phyloP scores from a whole-genome alignment of 2,113 vertebrate genomes.

The Damaliscus lunatus region DNA sequence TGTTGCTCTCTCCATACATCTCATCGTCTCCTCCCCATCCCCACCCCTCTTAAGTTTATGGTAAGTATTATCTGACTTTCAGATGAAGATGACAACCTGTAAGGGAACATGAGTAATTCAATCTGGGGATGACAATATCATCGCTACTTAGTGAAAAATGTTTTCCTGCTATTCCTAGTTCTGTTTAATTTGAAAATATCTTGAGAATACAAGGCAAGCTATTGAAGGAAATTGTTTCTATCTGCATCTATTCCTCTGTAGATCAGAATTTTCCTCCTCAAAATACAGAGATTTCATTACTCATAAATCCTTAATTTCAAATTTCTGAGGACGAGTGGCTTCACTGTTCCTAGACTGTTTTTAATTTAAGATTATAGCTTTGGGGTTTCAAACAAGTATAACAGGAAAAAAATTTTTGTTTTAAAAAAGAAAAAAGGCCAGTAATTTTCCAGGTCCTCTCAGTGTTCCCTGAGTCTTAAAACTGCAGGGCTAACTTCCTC shows the following conservation, averaged over 20 bases:
- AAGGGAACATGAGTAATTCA: neutral
- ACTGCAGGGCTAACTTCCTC: neutral
- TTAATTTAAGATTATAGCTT: slow-evolving; percentile 23
- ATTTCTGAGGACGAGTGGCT: neutral
- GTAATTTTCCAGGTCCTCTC: neutral
- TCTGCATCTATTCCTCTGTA: neutral
- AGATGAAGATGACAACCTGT: neutral
- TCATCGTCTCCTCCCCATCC: neutral
- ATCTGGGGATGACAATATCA: neutral
- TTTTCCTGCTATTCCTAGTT: neutral
- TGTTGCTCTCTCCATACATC: neutral
- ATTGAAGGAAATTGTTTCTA: neutral
- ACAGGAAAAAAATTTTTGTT: neutral
- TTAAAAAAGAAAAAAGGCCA: neutral
- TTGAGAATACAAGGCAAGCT: neutral
- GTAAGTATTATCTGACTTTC: neutral
- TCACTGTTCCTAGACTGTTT: neutral
- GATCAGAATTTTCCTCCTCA: neutral
- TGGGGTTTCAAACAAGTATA: slow-evolving; percentile 11
- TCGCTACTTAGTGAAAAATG: neutral
- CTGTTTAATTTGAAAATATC: neutral
- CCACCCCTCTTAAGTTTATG: neutral
- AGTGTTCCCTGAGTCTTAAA: neutral
- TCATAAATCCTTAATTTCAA: neutral
- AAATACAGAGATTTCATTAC: neutral